Conservation (phyloP, 2,888 invertebrate species). For the Lasioglossum vierecki region DNA sequence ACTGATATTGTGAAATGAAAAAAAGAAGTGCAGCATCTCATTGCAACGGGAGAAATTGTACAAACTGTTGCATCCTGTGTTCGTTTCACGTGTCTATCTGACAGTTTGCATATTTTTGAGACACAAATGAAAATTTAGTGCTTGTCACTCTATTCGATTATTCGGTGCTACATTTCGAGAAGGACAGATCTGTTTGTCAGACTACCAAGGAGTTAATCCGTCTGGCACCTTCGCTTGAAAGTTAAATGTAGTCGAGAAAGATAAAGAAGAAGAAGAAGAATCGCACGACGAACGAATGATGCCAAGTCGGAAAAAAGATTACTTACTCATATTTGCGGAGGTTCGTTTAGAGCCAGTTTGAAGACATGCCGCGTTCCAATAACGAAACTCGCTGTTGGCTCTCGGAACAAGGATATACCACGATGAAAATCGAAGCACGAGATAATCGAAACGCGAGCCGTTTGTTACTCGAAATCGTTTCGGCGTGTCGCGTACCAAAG, state of each 20-base stretch:
- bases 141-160: background rate
- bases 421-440: background rate
- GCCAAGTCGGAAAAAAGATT: background rate
- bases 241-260: no score
- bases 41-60: background rate
- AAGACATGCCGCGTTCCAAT: constrained; percentile 52
- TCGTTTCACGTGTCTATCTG: background rate
- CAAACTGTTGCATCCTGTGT: background rate
- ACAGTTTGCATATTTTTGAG: background rate
- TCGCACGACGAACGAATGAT: background rate
- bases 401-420: background rate
- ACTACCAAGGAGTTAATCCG: background rate
- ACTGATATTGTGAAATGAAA: background rate
- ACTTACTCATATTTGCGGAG: constrained; percentile 62
- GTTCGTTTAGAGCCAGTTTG: constrained; percentile 36
- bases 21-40: background rate
- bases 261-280: background rate
- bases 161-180: background rate
- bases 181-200: background rate
- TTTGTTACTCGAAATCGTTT: background rate
- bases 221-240: background rate
- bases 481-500: background rate
- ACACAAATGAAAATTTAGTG: background rate
- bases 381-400: background rate
- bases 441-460: background rate